Conservation (phyloP, 2,888 invertebrate genomes). For the Meiosimyza decipiens region DNA sequence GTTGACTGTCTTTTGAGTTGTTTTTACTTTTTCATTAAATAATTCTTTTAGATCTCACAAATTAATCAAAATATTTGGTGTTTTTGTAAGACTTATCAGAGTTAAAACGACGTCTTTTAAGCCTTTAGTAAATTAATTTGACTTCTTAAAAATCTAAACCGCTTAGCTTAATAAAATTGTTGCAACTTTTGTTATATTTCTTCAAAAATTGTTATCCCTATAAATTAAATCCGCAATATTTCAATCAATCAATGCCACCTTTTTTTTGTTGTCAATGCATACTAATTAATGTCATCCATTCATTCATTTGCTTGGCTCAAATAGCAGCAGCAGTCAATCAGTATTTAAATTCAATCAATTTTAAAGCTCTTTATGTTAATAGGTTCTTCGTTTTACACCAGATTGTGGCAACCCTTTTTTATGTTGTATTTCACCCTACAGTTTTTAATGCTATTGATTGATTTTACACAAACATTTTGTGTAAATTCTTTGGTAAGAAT, state of each 20-base stretch:
- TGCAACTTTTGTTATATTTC: background rate
- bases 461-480: too few species aligned
- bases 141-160: background rate
- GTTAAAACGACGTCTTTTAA: background rate
- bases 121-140: background rate
- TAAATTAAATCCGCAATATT: background rate
- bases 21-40: background rate
- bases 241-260: constrained; percentile 30
- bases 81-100: background rate
- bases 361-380: constrained; percentile 30
- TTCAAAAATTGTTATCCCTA: background rate
- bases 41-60: background rate
- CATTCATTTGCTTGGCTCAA: background rate
- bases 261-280: background rate
- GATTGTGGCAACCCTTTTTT: background rate
- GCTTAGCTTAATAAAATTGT: constrained; percentile 27
- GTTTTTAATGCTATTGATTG: too few species aligned
- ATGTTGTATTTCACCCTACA: background rate
- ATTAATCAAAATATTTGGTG: too few species aligned
- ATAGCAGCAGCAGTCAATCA: background rate
- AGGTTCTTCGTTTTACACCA: background rate
- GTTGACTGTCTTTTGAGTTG: background rate
- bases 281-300: constrained; percentile 21
- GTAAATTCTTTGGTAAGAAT: too few species aligned
- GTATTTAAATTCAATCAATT: constrained; percentile 26